phyloP scores from a whole-genome alignment of 2,797 vertebrate species.

The Artibeus lituratus region DNA sequence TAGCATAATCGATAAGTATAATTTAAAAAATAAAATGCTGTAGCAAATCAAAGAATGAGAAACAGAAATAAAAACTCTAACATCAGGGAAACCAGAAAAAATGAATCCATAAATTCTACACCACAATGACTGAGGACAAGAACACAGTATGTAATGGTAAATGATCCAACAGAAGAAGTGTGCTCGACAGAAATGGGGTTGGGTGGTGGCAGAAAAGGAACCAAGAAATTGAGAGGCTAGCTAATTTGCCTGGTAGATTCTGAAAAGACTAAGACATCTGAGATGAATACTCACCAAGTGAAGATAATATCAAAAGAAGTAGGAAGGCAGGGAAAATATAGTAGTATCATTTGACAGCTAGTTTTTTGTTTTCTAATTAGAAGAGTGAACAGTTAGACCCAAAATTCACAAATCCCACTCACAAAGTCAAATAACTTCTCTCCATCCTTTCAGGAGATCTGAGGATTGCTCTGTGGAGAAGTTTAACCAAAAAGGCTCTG shows the following conservation, averaged over 20 bases:
- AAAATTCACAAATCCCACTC: neutral
- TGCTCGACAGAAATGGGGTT: neutral
- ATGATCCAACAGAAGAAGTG: neutral
- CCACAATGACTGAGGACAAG: neutral
- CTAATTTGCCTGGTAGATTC: neutral
- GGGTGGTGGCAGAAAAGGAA: neutral
- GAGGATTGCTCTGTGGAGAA: neutral
- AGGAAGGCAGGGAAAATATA: neutral
- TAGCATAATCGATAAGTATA: neutral
- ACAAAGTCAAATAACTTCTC: neutral
- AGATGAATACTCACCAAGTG: neutral
- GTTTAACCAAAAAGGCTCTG: neutral
- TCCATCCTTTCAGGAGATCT: neutral
- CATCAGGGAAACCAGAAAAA: neutral
- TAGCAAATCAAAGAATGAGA: neutral
- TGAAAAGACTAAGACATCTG: neutral
- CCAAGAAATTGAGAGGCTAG: neutral
- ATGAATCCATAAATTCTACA: neutral
- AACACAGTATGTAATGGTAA: neutral
- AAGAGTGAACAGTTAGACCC: neutral
- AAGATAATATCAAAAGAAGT: neutral
- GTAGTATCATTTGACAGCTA: neutral
- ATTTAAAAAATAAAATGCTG: neutral
- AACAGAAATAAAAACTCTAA: conserved; percentile 18
- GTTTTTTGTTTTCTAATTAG: neutral